phyloP scores from a whole-genome alignment of 1,140 invertebrate genomes.

The Drosophila carrolli region DNA sequence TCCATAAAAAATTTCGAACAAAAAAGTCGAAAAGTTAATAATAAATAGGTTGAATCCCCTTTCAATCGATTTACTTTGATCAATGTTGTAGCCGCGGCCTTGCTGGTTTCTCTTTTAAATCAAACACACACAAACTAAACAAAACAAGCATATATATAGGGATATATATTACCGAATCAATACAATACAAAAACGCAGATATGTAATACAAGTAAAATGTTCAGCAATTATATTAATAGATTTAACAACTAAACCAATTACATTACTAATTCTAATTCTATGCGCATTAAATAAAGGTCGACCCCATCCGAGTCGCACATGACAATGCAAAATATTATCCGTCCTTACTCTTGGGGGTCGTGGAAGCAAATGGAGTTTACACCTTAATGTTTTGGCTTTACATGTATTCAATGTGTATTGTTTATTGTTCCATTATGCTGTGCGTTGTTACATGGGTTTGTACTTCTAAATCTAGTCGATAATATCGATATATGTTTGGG shows the following conservation, averaged over 20 bases:
- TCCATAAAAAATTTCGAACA: constrained; percentile 36
- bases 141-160: constrained; percentile 50
- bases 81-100: constrained; percentile 28
- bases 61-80: constrained; percentile 17
- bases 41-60: constrained; percentile 16
- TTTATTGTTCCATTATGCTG: constrained; percentile 61
- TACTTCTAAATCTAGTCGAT: constrained; percentile 58
- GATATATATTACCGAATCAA: constrained; percentile 60
- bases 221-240: constrained; percentile 81
- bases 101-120: constrained; percentile 57
- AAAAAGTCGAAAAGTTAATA: constrained; percentile 24
- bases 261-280: constrained; percentile 77
- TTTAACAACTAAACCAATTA: constrained; percentile 78
- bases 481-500: constrained; percentile 33
- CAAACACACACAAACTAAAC: constrained; percentile 41
- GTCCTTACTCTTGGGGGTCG: background rate
- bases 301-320: constrained; percentile 56
- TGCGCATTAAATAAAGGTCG: constrained; percentile 79
- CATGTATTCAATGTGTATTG: constrained; percentile 25
- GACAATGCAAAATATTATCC: constrained; percentile 39
- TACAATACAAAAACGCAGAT: constrained; percentile 59
- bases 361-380: constrained; percentile 6
- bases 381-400: constrained; percentile 21
- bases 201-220: constrained; percentile 75
- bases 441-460: constrained; percentile 51